Evolutionary conservation across 2,113 vertebrate genomes (phyloP), one percentile per base, ranked within the genome.

Genomic region (Hypomesus transpacificus): DNA sequence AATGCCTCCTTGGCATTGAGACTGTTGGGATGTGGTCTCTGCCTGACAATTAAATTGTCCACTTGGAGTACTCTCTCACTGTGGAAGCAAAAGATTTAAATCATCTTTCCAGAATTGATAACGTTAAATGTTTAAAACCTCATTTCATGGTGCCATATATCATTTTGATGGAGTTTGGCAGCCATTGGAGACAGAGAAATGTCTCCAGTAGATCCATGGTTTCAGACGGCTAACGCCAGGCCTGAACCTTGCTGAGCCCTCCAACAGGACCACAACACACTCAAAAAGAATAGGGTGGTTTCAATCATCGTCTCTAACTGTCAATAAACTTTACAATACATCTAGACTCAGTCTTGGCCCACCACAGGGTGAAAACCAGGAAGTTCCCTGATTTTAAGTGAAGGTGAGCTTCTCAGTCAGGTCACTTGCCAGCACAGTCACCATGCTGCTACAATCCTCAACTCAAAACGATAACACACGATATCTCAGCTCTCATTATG

Each of bases 11-110:
- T 89, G 90, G 88, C 88, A 90, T 70, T 31, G 17, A n/a, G 56
- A 39, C 68, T 82, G 79, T 75, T 84, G 82, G 85, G 86, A 87
- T 86, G 89, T 88, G 86, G 84, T 89, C 87, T 83, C 46, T 26
- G 59, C 78, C 74, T 86, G 85, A 88, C 84, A 86, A 85, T 88
- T 88, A 88, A 89, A 86, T 82, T 80, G 78, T 79, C 76, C 66
- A 70, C 78, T 83, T 73, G 76, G 77, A 85, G 83, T 85, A 87
- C 75, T 65, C 88, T 83, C 84, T 90, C 71, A 82, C 78, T 76
- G 75, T 80, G 79, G 74, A 79, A 82, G 80, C 73, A 3, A 0
- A 18, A 83, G 84, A 87, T 87, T 90, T 87, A 87, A 79, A 84
- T 87, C 52, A 84, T 87, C 84, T 85, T 6, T 56, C 67, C 34